Evolutionary conservation across 2,888 invertebrate species (phyloP).

Genomic region (Hypercompe scribonia): DNA sequence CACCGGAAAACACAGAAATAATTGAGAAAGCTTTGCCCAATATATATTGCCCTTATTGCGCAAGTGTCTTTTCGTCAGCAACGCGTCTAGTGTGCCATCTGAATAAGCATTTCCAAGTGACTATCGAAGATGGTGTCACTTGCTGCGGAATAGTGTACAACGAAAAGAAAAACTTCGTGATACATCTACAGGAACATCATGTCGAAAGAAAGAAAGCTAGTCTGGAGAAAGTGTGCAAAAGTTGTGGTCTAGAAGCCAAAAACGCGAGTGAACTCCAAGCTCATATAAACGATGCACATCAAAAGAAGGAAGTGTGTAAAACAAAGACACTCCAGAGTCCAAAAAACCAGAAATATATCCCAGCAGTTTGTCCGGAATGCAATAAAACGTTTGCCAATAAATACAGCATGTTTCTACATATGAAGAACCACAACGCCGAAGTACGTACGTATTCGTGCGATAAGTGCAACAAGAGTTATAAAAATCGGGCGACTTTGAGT

Average conservation of each 20-base stretch:
- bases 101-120: slow-evolving; percentile 64
- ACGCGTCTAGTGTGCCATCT: slow-evolving; percentile 69
- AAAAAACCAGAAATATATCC: slow-evolving; percentile 68
- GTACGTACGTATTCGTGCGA: slow-evolving; percentile 64
- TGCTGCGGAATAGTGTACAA: slow-evolving; percentile 63
- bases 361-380: slow-evolving; percentile 81
- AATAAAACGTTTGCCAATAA: slow-evolving; percentile 81
- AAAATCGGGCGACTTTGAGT: slow-evolving; percentile 74
- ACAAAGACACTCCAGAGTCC: slow-evolving; percentile 42
- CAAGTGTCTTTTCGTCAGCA: slow-evolving; percentile 65
- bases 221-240: slow-evolving; percentile 53
- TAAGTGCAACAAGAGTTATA: slow-evolving; percentile 78
- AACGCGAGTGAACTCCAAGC: slow-evolving; percentile 40
- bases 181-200: slow-evolving; percentile 66
- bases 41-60: slow-evolving; percentile 69
- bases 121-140: slow-evolving; percentile 51
- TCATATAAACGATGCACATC: slow-evolving; percentile 55
- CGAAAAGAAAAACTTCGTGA: slow-evolving; percentile 57
- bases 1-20: slow-evolving; percentile 32
- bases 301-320: slow-evolving; percentile 26
- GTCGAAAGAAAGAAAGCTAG: slow-evolving; percentile 31
- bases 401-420: slow-evolving; percentile 80
- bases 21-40: slow-evolving; percentile 37
- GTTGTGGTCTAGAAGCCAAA: slow-evolving; percentile 58
- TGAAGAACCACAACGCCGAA: slow-evolving; percentile 69